Evolutionary conservation across 2,888 invertebrate genomes (phyloP), one percentile per base, ranked within the genome.

Genomic region (Heteropelma amictum): DNA sequence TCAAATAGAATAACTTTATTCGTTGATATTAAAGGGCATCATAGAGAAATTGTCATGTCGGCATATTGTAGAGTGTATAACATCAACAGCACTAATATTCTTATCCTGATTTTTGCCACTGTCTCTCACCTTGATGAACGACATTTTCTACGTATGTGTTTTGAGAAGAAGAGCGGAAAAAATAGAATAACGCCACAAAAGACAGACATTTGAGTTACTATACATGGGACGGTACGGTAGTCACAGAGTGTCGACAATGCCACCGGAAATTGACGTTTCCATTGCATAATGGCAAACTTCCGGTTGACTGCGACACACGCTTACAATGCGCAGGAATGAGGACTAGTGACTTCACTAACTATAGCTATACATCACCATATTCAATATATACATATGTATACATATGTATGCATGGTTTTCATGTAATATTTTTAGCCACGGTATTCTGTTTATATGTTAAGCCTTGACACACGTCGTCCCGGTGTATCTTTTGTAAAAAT

Each of bases 211-310:
- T 51, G 42, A 40, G 58, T n/a, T 56, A 68, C 58, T 60, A 33
- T 56, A 51, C 28, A 61, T 12, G 69, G 71, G 64, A 76, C 63
- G n/a, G 33, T 45, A 45, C 72, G 76, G 45, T 76, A 72, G 68
- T 68, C 67, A 47, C 58, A 64, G 73, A 73, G 72, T 76, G 71
- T 71, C 74, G 68, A 76, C 73, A 80, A 75, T 77, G 74, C 63
- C 63, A 64, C 79, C 74, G 79, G 80, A 83, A 82, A 86, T 86
- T 84, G 85, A 84, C 86, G 84, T 86, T 86, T 86, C 83, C 83
- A 86, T 86, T 86, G 85, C 84, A 83, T 86, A 87, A 87, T 86
- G 81, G 82, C 80, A 79, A 60, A 81, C 84, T 86, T 85, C 85
- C 86, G 86, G 81, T 86, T 85, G 84, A 83, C 83, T 81, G 82